These are phyloP conservation scores for Acridotheres tristis DNA, from an alignment of 2,797 vertebrate species.

Conservation along the genomic window DNA sequence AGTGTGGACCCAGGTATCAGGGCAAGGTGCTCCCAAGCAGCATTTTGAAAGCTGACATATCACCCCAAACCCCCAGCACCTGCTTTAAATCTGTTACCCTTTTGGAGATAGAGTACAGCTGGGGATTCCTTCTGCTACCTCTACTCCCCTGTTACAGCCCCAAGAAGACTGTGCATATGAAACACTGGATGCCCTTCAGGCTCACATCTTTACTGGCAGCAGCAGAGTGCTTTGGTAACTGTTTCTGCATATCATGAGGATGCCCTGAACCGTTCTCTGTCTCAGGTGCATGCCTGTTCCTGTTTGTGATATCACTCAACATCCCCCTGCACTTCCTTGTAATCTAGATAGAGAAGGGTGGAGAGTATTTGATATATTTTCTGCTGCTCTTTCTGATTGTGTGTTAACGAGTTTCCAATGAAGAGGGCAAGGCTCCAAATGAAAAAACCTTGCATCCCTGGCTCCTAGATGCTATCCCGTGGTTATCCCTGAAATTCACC, in stretches of 20 bases:
- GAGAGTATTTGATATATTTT: neutral
- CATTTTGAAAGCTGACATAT: neutral
- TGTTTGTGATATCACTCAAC: neutral
- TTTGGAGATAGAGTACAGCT: neutral
- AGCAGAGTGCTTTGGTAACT: neutral
- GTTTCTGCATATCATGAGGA: neutral
- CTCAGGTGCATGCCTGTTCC: neutral
- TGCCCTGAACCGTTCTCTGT: neutral
- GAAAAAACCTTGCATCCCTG: neutral
- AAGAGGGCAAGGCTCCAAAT: neutral
- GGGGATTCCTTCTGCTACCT: neutral
- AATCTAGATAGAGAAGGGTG: neutral
- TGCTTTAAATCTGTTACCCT: neutral
- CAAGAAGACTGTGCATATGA: neutral
- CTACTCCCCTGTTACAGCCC: accelerated
- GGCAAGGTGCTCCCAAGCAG: neutral
- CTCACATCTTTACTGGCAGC: neutral
- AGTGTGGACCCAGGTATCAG: neutral
- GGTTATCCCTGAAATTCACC: neutral
- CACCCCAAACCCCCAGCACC: neutral
- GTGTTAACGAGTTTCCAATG: neutral
- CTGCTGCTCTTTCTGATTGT: neutral
- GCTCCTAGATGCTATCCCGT: neutral
- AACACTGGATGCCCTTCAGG: neutral
- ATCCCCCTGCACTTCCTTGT: neutral